Conservation (phyloP, 2,797 vertebrate species). For the Enteromius unitaeniatus region DNA sequence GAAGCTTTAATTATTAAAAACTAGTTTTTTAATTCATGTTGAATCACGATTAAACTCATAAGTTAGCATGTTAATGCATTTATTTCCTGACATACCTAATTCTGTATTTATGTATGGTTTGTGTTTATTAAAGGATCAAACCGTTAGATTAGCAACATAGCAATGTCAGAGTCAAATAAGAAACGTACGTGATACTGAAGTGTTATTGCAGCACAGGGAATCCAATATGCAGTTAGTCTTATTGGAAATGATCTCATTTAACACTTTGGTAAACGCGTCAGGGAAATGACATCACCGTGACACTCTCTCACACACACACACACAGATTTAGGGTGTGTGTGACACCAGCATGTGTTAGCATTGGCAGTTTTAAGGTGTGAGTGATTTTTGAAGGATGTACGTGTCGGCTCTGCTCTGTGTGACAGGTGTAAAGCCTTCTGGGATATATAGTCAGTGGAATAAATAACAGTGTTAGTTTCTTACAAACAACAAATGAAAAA, state of each 20-base stretch:
- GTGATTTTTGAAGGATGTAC: neutral
- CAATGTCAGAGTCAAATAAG: neutral
- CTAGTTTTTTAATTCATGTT: neutral
- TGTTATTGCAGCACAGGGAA: neutral
- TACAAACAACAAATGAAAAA: neutral
- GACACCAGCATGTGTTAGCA: slow-evolving; percentile 3
- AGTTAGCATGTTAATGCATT: neutral
- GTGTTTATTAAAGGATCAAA: neutral
- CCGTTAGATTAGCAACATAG: neutral
- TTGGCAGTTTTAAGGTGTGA: slow-evolving; percentile 18
- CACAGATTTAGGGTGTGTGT: slow-evolving; percentile 7
- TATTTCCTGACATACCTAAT: neutral
- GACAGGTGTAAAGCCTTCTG: slow-evolving; percentile 41
- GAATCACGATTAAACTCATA: neutral
- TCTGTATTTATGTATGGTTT: neutral
- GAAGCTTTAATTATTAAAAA: neutral
- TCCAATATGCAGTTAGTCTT: neutral
- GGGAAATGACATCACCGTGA: slow-evolving; percentile 11
- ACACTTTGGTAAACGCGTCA: neutral
- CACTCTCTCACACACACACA: slow-evolving; percentile 33
- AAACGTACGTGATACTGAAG: neutral
- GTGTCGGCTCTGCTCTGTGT: slow-evolving; percentile 6
- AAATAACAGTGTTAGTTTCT: neutral
- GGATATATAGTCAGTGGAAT: slow-evolving; percentile 29
- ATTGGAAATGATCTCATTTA: slow-evolving; percentile 15